phyloP scores from a whole-genome alignment of 1,140 invertebrate species.

The Wiebesia pumilae region DNA sequence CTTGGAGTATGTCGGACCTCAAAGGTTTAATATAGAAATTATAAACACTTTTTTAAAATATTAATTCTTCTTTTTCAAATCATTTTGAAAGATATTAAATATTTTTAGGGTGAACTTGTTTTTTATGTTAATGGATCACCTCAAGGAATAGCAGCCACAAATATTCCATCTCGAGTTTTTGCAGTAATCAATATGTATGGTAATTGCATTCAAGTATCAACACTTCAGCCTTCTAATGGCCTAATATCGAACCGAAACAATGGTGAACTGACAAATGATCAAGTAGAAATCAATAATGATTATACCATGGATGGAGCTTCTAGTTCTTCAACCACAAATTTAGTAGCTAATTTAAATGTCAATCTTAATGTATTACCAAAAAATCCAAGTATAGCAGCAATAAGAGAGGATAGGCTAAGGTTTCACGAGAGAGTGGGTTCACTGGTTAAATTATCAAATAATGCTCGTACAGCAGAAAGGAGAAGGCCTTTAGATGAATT shows the following conservation, averaged over 20 bases:
- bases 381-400: constrained; percentile 65
- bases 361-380: constrained; percentile 73
- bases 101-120: constrained; percentile 84
- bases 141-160: constrained; percentile 88
- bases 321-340: constrained; percentile 68
- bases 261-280: constrained; percentile 55
- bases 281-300: constrained; percentile 70
- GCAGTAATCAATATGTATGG: constrained; percentile 94
- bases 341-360: constrained; percentile 72
- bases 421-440: constrained; percentile 93
- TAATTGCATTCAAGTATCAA: constrained; percentile 91
- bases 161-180: constrained; percentile 85
- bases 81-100: constrained; percentile 48
- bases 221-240: constrained; percentile 69
- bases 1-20: constrained; percentile 88
- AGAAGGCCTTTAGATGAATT: constrained; percentile 93
- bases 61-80: constrained; percentile 40
- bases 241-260: constrained; percentile 58
- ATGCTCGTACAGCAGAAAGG: constrained; percentile 89
- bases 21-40: constrained; percentile 75
- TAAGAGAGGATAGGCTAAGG: constrained; percentile 80
- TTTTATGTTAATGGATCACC: constrained; percentile 93
- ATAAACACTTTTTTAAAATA: constrained; percentile 19
- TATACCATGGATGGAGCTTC: constrained; percentile 65
- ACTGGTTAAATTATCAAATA: constrained; percentile 90